A percentile compares a stretch with the other conserved stretches of the same genome.
Conservation (phyloP, 2,888 invertebrate species). For the Mycalesis mineus region DNA sequence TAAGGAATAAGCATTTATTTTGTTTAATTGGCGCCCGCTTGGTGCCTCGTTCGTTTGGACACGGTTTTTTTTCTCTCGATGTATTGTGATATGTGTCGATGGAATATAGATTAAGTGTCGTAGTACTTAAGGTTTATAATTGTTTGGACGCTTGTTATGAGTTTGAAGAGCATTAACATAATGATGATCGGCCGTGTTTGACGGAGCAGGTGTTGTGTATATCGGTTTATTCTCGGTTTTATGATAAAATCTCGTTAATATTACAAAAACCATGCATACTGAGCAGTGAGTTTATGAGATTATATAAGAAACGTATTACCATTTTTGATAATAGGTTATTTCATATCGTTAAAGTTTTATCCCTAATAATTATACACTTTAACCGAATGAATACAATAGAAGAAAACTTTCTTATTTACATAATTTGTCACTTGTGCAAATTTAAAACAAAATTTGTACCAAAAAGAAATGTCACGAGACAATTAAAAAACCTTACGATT, state of each 20-base stretch:
- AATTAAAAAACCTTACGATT: no score
- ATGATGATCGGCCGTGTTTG: conserved; percentile 70
- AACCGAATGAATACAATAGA: no score
- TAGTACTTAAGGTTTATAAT: conserved; percentile 49
- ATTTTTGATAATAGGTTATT: conserved; percentile 19
- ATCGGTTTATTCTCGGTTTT: conserved; percentile 74
- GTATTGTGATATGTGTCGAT: conserved; percentile 36
- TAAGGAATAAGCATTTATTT: conserved; percentile 71
- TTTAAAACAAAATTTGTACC: no score
- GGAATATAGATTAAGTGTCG: conserved; percentile 48
- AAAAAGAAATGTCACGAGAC: no score
- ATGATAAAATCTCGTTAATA: conserved; percentile 72
- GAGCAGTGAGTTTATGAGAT: conserved; percentile 60
- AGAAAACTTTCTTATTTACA: no score
- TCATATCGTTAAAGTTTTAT: not conserved
- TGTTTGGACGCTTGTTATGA: conserved; percentile 38
- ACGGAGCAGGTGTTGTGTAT: conserved; percentile 73
- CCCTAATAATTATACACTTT: no score
- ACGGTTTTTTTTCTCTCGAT: conserved; percentile 53
- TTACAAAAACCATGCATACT: conserved; percentile 51
- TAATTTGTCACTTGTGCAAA: no score
- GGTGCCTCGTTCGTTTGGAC: conserved; percentile 63
- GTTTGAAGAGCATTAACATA: conserved; percentile 71
- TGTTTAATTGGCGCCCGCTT: conserved; percentile 67
- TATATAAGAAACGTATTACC: conserved; percentile 41